Base-by-base conservation (phyloP, 2,888 invertebrate genomes). In the Pollenia griseotomentosa region DNA sequence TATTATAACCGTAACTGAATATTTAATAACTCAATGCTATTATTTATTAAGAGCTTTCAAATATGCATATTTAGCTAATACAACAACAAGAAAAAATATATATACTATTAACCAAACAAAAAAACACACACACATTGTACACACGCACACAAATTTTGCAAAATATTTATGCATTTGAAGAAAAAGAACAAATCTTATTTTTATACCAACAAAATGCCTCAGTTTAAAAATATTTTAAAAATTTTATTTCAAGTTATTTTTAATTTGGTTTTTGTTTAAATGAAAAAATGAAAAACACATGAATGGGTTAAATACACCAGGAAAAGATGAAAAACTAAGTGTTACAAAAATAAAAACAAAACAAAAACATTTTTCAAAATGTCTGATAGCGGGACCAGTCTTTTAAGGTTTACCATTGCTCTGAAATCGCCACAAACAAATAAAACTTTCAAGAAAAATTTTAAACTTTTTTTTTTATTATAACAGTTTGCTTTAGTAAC, bases 321-420 rank as follows among this genome's bases (percentile, higher is more conserved):
- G 65, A 59, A 44, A 42, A 85, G 51, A 68, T 33, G 14, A 88
- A 88, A 80, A 89, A 91, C 23, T 48, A 88, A 75, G 86, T 82
- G 81, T 86, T 78, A 66, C 66, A 57, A 83, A 79, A 68, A 84
- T 65, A 88, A 85, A 87, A 90, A 92, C 51, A 74, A 75, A 90
- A 90, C 89, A 90, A 91, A 92, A 92, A 84, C 83, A 84, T 87
- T 93, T 93, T 93, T 93, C 92, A 92, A 92, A 93, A 93, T 93
- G 93, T 93, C 93, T 94, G 93, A 94, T 94, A 93, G 91, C 92
- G 93, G 93, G 93, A 93, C 93, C 93, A 94, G 88, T 93, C 93
- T 93, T 93, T 93, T 93, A 94, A 93, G 93, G 92, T 93, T 93
- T 93, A 92, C 93, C 93, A 93, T 92, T 94, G 93, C 92, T 91